Base-by-base conservation (phyloP, 2,113 vertebrate genomes). In the Zosterops lateralis region DNA sequence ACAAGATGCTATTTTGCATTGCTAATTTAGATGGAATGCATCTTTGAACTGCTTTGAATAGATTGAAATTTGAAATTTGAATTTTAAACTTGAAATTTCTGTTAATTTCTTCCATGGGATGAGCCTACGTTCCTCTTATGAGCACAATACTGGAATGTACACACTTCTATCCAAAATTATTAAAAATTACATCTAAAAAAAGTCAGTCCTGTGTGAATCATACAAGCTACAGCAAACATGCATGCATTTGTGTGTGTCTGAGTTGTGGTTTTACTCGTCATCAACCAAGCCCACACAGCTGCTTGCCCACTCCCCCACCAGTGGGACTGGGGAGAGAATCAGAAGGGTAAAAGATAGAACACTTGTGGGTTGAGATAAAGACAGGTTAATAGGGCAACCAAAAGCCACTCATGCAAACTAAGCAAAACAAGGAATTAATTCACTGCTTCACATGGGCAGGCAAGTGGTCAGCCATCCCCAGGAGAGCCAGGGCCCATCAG, bases 251-350 rank as follows among this genome's bases (percentile, higher is more conserved):
- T 45, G 11, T 11, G 5, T 36, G 24, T 22, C 17, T 50, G 18
- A 38, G 38, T 10, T 51, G 32, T 22, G 32, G 8, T 58, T 65
- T 58, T 51, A 58, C 10, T 16, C 10, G 28, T 3, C 16, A 45
- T 25, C 32, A 45, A 14, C 18, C 36, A 28, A 44, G 22, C 18
- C 6, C 36, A 29, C 0, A 0, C 8, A 45, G 51, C 8, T 1
- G 0, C 44, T 36, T 21, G 5, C 21, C 40, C 6, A 7, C 28
- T 53, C 19, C 16, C 16, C 16, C 29, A 29, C 10, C 45, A 60
- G 28, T 0, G 0, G 0, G 45, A 25, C 40, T n/a, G 14, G 10
- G 8, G 24, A 60, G 13, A 34, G 14, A 87, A 21, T n/a, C 24
- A 29, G 16, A 67, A 40, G 5, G 11, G 11, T 74, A n/a, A 74